Evolutionary conservation across 2,888 invertebrate species (phyloP).

Genomic region (Oeneis ivallda): DNA sequence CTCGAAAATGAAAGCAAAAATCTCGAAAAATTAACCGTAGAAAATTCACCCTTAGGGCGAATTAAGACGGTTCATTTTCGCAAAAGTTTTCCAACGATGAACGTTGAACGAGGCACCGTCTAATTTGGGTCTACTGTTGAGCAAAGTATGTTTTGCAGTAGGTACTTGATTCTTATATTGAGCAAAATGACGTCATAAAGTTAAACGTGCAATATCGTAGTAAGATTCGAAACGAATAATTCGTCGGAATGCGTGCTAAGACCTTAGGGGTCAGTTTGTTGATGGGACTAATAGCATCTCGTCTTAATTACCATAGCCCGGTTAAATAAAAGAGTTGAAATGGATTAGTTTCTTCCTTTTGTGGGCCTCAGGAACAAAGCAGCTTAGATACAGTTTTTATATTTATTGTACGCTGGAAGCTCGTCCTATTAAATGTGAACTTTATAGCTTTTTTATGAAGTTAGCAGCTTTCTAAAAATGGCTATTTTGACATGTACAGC

Average conservation of each 20-base stretch:
- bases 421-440: constrained; percentile 43
- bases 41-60: too few species aligned
- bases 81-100: too few species aligned
- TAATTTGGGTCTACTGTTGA: too few species aligned
- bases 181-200: too few species aligned
- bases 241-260: constrained; percentile 5
- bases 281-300: constrained; percentile 55
- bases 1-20: too few species aligned
- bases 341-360: constrained; percentile 52
- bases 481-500: not conserved
- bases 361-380: constrained; percentile 49
- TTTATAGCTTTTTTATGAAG: constrained; percentile 27
- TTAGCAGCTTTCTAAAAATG: not conserved
- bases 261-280: constrained; percentile 41
- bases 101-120: too few species aligned
- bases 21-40: too few species aligned
- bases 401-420: constrained; percentile 39
- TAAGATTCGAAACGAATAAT: not conserved
- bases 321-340: constrained; percentile 57
- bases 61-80: too few species aligned
- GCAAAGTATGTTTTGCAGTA: too few species aligned
- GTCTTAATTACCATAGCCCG: constrained; percentile 69
- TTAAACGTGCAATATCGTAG: too few species aligned
- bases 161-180: too few species aligned
- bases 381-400: constrained; percentile 44